These are phyloP conservation scores for Ctenicera cuprea DNA, from an alignment of 2,888 invertebrate species.

Conservation along the genomic window DNA sequence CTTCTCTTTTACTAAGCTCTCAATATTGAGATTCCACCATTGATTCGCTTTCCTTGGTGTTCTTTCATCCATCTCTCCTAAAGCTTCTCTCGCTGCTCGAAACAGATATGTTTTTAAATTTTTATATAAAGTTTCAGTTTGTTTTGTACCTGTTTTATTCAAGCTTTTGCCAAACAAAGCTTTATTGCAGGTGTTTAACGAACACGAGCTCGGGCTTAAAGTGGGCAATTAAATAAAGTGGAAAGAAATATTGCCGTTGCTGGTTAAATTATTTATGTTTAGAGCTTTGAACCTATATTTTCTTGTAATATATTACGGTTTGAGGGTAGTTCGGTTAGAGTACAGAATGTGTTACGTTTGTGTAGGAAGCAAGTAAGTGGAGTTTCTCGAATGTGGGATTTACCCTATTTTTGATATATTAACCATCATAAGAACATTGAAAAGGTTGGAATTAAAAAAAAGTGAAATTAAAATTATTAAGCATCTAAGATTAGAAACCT, in stretches of 20 bases:
- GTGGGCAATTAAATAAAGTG: slow-evolving; percentile 23
- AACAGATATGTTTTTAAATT: too few species aligned
- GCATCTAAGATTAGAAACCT: too few species aligned
- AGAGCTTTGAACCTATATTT: background rate
- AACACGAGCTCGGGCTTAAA: slow-evolving; percentile 8
- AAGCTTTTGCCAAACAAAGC: slow-evolving; percentile 3
- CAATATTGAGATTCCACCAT: too few species aligned
- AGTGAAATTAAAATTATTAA: too few species aligned
- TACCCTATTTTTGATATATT: background rate
- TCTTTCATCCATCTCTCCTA: too few species aligned
- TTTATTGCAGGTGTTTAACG: slow-evolving; percentile 16
- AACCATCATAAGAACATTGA: too few species aligned
- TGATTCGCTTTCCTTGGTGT: too few species aligned
- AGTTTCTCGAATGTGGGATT: background rate
- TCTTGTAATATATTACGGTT: slow-evolving; percentile 10
- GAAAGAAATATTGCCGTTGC: background rate
- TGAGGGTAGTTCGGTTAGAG: background rate
- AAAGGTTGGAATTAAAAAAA: too few species aligned
- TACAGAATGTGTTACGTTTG: background rate
- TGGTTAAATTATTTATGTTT: slow-evolving; percentile 5
- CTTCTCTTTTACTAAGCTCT: too few species aligned
- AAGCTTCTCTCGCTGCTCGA: too few species aligned
- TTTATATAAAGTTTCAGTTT: too few species aligned
- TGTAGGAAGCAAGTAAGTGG: too few species aligned
- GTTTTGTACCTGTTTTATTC: background rate